These are phyloP conservation scores for Hippoglossus stenolepis DNA, from an alignment of 2,113 vertebrate species.

Conservation along the genomic window DNA sequence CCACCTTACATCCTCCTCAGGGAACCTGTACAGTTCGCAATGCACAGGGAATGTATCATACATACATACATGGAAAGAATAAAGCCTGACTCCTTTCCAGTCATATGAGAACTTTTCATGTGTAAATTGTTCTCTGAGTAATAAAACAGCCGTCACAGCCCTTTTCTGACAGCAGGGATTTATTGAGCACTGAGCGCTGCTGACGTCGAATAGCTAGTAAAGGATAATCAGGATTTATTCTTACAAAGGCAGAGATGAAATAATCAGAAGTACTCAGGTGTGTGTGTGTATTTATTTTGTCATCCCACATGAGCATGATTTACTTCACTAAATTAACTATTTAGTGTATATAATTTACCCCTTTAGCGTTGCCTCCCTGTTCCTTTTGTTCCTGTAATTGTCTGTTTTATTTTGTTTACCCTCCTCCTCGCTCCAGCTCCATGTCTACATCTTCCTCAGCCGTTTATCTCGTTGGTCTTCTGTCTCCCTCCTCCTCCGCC, in stretches of 20 bases:
- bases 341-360: not conserved
- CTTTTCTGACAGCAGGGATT: not conserved
- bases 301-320: not conserved
- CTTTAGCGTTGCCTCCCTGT: not conserved
- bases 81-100: not conserved
- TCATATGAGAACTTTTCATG: too few species aligned
- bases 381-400: not conserved
- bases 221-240: not conserved
- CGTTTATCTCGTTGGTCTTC: slow-evolving; percentile 4
- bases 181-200: not conserved
- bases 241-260: not conserved
- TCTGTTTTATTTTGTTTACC: not conserved
- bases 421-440: not conserved
- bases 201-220: not conserved
- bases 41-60: not conserved
- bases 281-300: not conserved
- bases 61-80: not conserved
- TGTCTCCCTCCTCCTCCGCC: not conserved
- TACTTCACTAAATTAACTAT: not conserved
- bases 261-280: not conserved
- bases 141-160: not conserved
- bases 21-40: too few species aligned
- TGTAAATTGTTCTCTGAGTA: not conserved
- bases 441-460: slow-evolving; percentile 17
- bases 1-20: not conserved